phyloP scores from a whole-genome alignment of 2,113 vertebrate genomes.

The Carettochelys insculpta region DNA sequence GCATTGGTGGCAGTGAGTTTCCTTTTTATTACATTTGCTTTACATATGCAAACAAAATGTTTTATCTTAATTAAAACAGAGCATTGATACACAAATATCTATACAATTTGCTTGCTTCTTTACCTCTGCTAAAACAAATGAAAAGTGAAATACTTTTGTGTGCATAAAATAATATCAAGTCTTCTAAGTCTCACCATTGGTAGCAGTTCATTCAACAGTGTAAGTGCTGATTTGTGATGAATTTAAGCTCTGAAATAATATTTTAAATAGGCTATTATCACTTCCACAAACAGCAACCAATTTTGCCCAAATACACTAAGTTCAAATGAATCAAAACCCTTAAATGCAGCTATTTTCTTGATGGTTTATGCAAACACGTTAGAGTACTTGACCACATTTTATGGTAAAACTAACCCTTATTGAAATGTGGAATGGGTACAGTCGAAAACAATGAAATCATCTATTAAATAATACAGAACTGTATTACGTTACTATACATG shows the following conservation, averaged over 20 bases:
- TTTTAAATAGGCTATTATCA: constrained; percentile 31
- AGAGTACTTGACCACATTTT: constrained; percentile 41
- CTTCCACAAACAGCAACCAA: not conserved
- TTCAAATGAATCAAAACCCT: constrained; percentile 20
- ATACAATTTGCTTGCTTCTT: constrained; percentile 6
- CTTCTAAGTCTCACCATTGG: constrained; percentile 3
- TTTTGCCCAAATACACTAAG: not conserved
- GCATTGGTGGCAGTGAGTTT: constrained; percentile 72
- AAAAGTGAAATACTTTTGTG: not conserved
- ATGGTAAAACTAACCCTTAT: constrained; percentile 2
- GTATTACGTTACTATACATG: constrained; percentile 6
- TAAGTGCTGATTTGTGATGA: constrained; percentile 12
- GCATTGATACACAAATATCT: constrained; percentile 21
- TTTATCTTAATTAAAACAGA: constrained; percentile 65
- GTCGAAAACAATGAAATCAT: constrained; percentile 14
- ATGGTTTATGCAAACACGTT: constrained; percentile 43
- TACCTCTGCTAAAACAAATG: constrained; percentile 36
- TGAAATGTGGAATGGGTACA: not conserved
- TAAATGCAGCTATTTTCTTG: constrained; percentile 33
- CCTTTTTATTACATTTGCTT: constrained; percentile 75
- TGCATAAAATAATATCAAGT: not conserved
- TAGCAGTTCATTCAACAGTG: not conserved
- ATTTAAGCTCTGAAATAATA: constrained; percentile 17
- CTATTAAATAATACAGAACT: constrained; percentile 3
- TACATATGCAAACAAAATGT: constrained; percentile 69